Conservation (phyloP, 2,797 vertebrate species). For the Hirundo rustica region DNA sequence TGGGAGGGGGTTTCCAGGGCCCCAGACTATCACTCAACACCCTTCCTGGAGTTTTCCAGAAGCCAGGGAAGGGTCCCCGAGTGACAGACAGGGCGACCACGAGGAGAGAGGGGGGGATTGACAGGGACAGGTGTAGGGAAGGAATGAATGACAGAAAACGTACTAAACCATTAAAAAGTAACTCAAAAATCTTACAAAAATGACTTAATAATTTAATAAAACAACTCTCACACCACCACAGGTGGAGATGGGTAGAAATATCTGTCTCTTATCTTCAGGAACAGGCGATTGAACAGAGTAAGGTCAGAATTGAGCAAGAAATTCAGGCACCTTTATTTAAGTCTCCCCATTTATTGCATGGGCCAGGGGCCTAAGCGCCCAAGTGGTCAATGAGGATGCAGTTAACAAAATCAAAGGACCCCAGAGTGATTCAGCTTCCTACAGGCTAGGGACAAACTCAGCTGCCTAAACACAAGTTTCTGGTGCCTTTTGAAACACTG, state of each 20-base stretch:
- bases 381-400: neutral
- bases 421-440: neutral
- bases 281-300: neutral
- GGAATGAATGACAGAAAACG: no score
- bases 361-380: neutral
- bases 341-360: neutral
- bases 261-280: neutral
- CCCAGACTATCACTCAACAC: no score
- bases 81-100: no score
- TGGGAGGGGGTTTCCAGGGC: no score
- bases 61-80: no score
- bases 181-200: no score
- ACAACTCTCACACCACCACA: no score
- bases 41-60: no score
- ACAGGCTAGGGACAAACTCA: neutral
- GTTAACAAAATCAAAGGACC: neutral
- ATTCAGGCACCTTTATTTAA: neutral
- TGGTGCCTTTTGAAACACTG: neutral
- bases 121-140: no score
- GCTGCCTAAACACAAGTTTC: neutral
- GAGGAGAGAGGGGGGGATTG: no score
- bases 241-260: neutral
- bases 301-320: neutral
- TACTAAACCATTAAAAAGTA: no score
- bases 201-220: no score